Evolutionary conservation across 2,888 invertebrate genomes (phyloP).

Genomic region (Drosophila nigritarsus): DNA sequence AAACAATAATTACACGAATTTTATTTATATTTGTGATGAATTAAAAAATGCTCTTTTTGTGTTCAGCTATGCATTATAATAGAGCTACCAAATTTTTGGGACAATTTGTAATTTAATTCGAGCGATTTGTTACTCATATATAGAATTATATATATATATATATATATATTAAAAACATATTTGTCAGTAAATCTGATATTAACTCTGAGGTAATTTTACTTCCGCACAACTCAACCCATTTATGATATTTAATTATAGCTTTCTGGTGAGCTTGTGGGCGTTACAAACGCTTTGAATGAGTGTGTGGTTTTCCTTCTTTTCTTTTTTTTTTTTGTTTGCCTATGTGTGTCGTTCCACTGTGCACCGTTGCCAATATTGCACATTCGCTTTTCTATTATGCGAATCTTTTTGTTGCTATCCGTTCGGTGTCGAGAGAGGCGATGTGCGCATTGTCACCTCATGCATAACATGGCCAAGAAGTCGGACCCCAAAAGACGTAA

Average conservation of each 20-base stretch:
- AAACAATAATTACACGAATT: not conserved
- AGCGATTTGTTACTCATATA: not conserved
- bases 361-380: conserved; percentile 42
- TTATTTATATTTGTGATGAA: not conserved
- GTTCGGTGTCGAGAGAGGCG: conserved; percentile 37
- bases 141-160: not conserved
- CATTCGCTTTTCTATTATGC: conserved; percentile 20
- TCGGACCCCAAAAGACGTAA: conserved; percentile 35
- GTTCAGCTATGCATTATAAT: not conserved
- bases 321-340: not conserved
- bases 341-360: conserved; percentile 31
- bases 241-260: conserved; percentile 9
- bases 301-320: not conserved
- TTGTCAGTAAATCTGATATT: not conserved
- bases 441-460: conserved; percentile 71
- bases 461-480: conserved; percentile 65
- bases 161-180: not conserved
- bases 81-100: not conserved
- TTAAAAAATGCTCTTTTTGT: not conserved
- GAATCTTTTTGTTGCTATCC: conserved; percentile 19
- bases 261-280: not conserved
- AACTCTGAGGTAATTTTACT: not conserved
- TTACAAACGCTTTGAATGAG: not conserved
- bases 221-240: conserved; percentile 10
- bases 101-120: not conserved